These are phyloP conservation scores for Mus minutoides DNA, from an alignment of 2,797 vertebrate genomes.

Conservation along the genomic window DNA sequence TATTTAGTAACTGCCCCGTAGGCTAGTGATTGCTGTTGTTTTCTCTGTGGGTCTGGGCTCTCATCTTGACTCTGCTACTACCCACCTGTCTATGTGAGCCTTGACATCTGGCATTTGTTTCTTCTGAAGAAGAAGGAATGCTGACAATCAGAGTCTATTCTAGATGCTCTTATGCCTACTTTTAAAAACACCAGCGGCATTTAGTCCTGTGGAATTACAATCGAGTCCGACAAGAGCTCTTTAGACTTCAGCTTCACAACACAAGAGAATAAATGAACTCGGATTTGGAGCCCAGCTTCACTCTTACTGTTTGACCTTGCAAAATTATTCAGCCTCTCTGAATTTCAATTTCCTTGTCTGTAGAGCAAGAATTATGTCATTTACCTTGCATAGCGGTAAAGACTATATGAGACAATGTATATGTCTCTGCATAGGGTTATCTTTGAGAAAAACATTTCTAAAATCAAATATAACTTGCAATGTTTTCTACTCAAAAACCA, in stretches of 20 bases:
- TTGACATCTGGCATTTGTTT: not conserved
- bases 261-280: constrained; percentile 12
- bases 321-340: constrained; percentile 29
- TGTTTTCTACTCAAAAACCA: constrained; percentile 36
- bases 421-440: not conserved
- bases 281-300: not conserved
- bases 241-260: constrained; percentile 3
- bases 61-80: not conserved
- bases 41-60: not conserved
- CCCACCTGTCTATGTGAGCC: not conserved
- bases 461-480: constrained; percentile 24
- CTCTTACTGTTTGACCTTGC: constrained; percentile 17
- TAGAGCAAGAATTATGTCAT: constrained; percentile 29
- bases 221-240: not conserved
- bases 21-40: not conserved
- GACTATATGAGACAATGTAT: not conserved
- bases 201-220: not conserved
- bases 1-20: not conserved
- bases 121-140: constrained; percentile 7
- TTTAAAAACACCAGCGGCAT: not conserved
- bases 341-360: constrained; percentile 24
- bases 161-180: not conserved
- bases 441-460: constrained; percentile 42
- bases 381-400: not conserved
- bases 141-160: not conserved